A percentile compares a stretch with the other conserved stretches of the same genome.
These are phyloP conservation scores for Podocnemis expansa DNA, from an alignment of 2,113 vertebrate species.

Conservation along the genomic window DNA sequence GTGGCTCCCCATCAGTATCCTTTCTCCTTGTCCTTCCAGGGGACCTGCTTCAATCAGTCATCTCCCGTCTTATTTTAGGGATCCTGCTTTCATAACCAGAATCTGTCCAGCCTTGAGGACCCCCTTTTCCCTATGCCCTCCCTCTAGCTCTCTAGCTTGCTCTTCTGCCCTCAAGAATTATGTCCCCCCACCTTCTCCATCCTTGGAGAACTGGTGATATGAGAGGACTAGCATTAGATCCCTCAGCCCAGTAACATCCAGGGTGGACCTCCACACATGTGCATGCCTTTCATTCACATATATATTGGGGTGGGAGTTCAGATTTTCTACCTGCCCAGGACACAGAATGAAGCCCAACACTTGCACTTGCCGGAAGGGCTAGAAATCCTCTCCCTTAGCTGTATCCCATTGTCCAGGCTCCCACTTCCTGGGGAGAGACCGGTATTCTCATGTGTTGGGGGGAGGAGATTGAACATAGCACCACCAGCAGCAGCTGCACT, in stretches of 20 bases:
- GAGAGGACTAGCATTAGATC: neutral
- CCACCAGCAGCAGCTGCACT: neutral
- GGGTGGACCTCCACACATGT: neutral
- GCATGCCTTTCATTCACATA: neutral
- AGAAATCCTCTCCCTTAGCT: neutral
- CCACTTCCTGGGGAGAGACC: neutral
- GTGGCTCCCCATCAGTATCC: neutral
- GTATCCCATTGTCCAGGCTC: neutral
- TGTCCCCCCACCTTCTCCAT: neutral
- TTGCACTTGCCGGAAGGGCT: neutral
- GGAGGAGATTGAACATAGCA: neutral
- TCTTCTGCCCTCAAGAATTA: neutral
- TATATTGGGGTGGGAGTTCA: neutral
- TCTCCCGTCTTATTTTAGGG: neutral
- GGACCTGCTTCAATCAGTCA: neutral
- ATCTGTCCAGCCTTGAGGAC: neutral
- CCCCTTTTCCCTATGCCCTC: neutral
- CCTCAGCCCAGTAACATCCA: neutral
- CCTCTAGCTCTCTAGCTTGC: neutral
- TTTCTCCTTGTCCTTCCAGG: neutral
- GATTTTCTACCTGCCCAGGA: neutral
- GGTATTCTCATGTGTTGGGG: neutral
- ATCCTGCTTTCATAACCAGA: neutral
- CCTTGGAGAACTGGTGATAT: neutral
- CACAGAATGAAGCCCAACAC: neutral